Evolutionary conservation across 2,888 invertebrate species (phyloP), one percentile per base, ranked within the genome.

Genomic region (Lasioglossum lativentre): DNA sequence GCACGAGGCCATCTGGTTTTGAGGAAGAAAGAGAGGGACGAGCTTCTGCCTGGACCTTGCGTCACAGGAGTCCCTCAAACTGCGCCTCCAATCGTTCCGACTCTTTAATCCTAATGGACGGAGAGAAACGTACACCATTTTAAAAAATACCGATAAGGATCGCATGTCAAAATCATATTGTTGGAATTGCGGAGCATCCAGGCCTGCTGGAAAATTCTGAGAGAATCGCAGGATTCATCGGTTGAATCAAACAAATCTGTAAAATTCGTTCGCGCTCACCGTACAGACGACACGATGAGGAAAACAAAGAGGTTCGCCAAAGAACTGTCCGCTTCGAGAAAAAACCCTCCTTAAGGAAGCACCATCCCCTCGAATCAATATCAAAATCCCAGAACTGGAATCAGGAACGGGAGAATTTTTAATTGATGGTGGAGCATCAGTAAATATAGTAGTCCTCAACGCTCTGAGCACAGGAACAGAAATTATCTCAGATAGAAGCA

Each of bases 361-460:
- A 16, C 75, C 59, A 10, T 34, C 40, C 0, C 74, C 74, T 14
- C 42, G 59, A 12, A 75, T 75, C n/a, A 52, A 23, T n/a, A n/a
- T 34, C 16, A 74, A 34, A 38, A 38, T 59, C 23, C 34, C 74
- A n/a, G 74, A 74, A 45, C n/a, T 74, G 38, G 38, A 74, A 56
- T 42, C 40, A 56, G 59, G 74, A 23, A 56, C 45, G 38, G 74
- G 74, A 52, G 34, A 52, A 38, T 56, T 56, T 45, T 38, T 38
- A 27, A 59, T 59, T 42, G 42, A 42, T 0, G 42, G 42, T 42
- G 42, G 42, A 42, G 42, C 42, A 8, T 42, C 42, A 14, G 42
- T 42, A 14, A 42, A 42, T 42, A 4, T 42, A 14, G 42, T 42
- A 14, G 42, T 42, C 0, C 42, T 42, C 14, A 4, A 42, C 42